A percentile compares a stretch with the other conserved stretches of the same genome.
phyloP scores from a whole-genome alignment of 2,113 vertebrate species.

The Campylorhamphus procurvoides region DNA sequence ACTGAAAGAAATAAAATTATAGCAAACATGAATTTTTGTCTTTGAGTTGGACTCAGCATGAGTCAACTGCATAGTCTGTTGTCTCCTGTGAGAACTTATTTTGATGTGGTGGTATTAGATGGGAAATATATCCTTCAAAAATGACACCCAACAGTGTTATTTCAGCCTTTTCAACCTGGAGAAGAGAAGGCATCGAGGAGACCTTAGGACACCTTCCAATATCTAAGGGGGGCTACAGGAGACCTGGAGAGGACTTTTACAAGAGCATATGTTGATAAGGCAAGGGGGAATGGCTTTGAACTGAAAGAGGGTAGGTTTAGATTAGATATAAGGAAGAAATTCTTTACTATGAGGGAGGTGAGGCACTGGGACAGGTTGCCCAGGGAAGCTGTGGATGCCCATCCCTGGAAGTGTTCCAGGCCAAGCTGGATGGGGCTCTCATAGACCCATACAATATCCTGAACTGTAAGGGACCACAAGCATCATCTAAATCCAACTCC shows the following conservation, averaged over 20 bases:
- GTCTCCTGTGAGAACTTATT: neutral
- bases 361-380: neutral
- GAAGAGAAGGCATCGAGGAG: neutral
- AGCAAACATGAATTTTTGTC: neutral
- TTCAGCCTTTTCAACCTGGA: neutral
- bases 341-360: neutral
- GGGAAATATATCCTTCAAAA: neutral
- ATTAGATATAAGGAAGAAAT: neutral
- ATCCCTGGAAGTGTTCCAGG: neutral
- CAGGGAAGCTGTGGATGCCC: neutral
- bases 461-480: neutral
- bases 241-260: neutral
- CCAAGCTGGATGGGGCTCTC: neutral
- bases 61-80: neutral
- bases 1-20: neutral
- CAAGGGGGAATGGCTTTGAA: neutral
- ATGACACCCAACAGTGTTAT: neutral
- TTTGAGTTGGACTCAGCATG: neutral
- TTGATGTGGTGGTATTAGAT: neutral
- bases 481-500: neutral
- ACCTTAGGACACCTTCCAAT: neutral
- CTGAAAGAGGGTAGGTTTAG: neutral
- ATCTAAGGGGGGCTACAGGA: neutral
- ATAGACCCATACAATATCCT: neutral
- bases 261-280: neutral